Evolutionary conservation across 2,113 vertebrate genomes (phyloP).

Genomic region (Ornithorhynchus anatinus): DNA sequence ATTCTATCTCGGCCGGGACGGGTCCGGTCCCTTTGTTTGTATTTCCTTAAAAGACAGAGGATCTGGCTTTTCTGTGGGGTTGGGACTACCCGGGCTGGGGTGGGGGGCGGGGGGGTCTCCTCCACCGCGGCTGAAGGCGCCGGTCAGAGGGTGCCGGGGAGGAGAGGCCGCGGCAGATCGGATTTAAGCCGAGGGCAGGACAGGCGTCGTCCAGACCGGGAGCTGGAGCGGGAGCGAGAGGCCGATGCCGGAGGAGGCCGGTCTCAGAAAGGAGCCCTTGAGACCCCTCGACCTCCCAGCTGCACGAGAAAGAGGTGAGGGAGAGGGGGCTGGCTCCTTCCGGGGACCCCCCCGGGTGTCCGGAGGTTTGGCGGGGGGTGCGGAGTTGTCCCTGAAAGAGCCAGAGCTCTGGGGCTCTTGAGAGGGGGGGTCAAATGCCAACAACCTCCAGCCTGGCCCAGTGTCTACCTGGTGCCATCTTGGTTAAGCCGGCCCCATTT

Average conservation of each 20-base stretch:
- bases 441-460: too few species aligned
- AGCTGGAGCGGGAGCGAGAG: neutral
- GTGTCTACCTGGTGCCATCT: too few species aligned
- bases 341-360: too few species aligned
- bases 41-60: neutral
- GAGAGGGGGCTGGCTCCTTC: too few species aligned
- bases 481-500: too few species aligned
- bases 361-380: too few species aligned
- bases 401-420: too few species aligned
- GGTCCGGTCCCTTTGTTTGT: neutral
- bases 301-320: neutral
- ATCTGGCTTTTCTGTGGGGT: neutral
- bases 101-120: neutral
- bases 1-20: neutral
- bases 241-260: neutral
- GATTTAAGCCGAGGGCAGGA: neutral
- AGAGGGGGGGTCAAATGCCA: too few species aligned
- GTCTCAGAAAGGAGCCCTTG: neutral
- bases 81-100: too few species aligned
- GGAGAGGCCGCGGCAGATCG: neutral
- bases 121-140: neutral
- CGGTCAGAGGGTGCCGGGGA: neutral
- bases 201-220: neutral
- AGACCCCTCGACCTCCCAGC: neutral
- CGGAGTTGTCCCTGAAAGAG: too few species aligned